Evolutionary conservation across 2,113 vertebrate species (phyloP).

Genomic region (Hippocampus comes): DNA sequence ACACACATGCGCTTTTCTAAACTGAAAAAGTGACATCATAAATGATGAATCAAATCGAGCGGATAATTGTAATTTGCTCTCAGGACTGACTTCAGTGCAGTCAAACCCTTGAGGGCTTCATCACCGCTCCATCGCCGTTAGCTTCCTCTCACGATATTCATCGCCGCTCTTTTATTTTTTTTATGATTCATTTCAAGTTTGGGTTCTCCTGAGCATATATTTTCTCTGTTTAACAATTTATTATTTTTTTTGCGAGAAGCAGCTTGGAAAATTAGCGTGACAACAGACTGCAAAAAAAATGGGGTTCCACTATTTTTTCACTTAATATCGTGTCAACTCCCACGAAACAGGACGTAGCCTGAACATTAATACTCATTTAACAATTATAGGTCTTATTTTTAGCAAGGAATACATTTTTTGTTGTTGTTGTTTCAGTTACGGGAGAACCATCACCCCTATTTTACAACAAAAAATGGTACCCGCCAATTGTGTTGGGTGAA

Average conservation of each 20-base stretch:
- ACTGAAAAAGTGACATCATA: not conserved
- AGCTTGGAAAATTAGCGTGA: too few species aligned
- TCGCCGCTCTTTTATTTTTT: not conserved
- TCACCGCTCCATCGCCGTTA: constrained; percentile 6
- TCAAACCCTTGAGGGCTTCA: not conserved
- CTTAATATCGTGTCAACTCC: too few species aligned
- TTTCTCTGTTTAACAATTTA: too few species aligned
- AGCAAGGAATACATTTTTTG: not conserved
- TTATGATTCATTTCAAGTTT: too few species aligned
- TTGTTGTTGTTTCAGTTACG: not conserved
- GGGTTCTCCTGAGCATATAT: not conserved
- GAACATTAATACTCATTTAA: not conserved
- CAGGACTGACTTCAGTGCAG: constrained; percentile 12
- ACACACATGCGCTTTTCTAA: not conserved
- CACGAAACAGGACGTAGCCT: too few species aligned
- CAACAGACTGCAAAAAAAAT: too few species aligned
- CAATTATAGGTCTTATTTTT: not conserved
- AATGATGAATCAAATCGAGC: not conserved
- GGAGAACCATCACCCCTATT: not conserved
- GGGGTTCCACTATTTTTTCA: too few species aligned
- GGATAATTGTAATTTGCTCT: constrained; percentile 14
- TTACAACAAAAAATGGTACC: not conserved
- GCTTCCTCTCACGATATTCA: constrained; percentile 15
- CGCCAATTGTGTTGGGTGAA: not conserved
- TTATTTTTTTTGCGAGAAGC: too few species aligned